phyloP scores from a whole-genome alignment of 2,113 vertebrate species.

The Cochlearius cochlearius region DNA sequence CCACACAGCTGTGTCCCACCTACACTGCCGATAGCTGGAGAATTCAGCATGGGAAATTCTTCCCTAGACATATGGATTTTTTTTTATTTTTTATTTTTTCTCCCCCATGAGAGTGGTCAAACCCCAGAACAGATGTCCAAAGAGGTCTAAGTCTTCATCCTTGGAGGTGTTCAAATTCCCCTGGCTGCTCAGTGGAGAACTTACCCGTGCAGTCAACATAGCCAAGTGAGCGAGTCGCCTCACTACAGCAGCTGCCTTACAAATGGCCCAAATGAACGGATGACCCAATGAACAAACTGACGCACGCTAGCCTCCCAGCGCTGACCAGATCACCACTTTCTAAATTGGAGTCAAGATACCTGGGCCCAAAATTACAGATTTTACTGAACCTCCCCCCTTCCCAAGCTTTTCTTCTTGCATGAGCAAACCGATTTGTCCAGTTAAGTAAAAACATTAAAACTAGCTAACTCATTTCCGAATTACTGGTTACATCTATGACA shows the following conservation, averaged over 20 bases:
- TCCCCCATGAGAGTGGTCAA: not conserved
- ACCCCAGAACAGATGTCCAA: not conserved
- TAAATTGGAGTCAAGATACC: not conserved
- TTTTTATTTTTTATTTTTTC: too few species aligned
- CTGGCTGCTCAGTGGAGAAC: not conserved
- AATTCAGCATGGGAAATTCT: not conserved
- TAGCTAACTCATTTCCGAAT: not conserved
- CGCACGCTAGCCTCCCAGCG: accelerated
- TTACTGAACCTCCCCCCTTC: not conserved
- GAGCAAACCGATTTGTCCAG: not conserved
- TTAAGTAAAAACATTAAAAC: not conserved
- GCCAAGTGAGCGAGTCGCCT: accelerated
- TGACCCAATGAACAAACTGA: not conserved
- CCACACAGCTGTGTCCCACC: not conserved
- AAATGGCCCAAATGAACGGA: not conserved
- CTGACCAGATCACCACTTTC: not conserved
- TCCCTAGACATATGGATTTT: not conserved
- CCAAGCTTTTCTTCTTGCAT: not conserved
- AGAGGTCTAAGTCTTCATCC: not conserved
- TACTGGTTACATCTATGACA: not conserved
- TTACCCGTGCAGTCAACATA: not conserved
- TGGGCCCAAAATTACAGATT: not conserved
- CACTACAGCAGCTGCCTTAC: accelerated
- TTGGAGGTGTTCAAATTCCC: not conserved
- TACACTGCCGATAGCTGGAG: not conserved